Evolutionary conservation across 2,113 vertebrate genomes (phyloP).

Genomic region (Oncorhynchus tshawytscha): DNA sequence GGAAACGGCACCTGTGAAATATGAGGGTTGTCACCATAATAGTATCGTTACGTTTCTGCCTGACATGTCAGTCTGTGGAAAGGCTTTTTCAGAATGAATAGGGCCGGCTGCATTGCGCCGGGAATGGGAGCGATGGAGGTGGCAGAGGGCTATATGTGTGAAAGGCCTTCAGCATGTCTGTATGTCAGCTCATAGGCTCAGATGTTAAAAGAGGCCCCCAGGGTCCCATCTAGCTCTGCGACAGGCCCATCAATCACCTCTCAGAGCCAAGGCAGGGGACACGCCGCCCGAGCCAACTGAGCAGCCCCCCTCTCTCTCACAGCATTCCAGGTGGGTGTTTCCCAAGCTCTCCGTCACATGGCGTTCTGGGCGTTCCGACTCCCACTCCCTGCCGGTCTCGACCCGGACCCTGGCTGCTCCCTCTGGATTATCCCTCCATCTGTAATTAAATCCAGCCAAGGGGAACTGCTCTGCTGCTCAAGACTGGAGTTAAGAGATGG

Average conservation of each 20-base stretch:
- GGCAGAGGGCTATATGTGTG: background rate
- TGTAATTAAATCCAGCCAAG: slow-evolving; percentile 66
- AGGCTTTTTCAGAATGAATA: too few relatives aligned
- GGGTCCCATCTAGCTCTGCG: slow-evolving; percentile 26
- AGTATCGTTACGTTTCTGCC: too few relatives aligned
- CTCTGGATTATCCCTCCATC: slow-evolving; percentile 59
- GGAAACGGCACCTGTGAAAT: too few relatives aligned
- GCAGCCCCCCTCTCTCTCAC: background rate
- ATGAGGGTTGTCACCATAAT: too few relatives aligned
- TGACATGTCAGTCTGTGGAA: too few relatives aligned
- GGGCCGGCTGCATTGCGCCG: too few relatives aligned
- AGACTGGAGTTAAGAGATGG: too few relatives aligned
- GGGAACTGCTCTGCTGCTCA: too few relatives aligned
- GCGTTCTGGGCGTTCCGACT: slow-evolving; percentile 14
- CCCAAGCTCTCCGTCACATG: slow-evolving; percentile 34
- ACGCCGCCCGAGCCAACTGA: slow-evolving; percentile 9
- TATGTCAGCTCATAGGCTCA: slow-evolving; percentile 5
- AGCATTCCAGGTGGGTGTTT: slow-evolving; percentile 18
- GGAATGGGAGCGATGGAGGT: background rate
- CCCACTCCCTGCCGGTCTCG: slow-evolving; percentile 28
- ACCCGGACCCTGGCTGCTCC: slow-evolving; percentile 34
- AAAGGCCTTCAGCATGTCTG: background rate
- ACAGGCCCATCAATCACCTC: slow-evolving; percentile 60
- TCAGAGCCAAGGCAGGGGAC: slow-evolving; percentile 20
- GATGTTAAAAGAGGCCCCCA: background rate